Evolutionary conservation across 2,888 invertebrate species (phyloP).

Genomic region (Heliconius sara): DNA sequence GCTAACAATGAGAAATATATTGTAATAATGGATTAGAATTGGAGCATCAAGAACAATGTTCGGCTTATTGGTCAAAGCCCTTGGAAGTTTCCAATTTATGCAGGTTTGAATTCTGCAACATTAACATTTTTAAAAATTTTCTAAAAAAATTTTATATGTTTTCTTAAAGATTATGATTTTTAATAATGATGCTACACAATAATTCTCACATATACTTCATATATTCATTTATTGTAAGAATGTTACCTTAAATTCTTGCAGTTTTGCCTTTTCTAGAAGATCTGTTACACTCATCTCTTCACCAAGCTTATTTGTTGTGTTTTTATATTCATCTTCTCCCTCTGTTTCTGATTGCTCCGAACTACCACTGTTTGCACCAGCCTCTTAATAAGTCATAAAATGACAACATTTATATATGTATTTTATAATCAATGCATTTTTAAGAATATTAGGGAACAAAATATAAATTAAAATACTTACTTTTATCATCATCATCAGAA

Average conservation of each 20-base stretch:
- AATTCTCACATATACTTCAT: background rate
- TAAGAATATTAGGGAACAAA: background rate
- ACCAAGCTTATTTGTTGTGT: constrained; percentile 67
- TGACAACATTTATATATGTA: background rate
- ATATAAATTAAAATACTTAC: constrained; percentile 58
- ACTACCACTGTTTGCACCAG: constrained; percentile 61
- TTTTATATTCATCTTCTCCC: constrained; percentile 67
- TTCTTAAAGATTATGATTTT: background rate
- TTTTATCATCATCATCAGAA: constrained; percentile 86
- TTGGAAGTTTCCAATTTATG: background rate
- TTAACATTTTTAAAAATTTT: background rate
- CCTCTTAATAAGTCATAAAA: constrained; percentile 54
- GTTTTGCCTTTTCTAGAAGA: constrained; percentile 72
- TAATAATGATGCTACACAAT: background rate
- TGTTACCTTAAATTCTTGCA: constrained; percentile 76
- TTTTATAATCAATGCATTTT: background rate
- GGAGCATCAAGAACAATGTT: too few relatives aligned
- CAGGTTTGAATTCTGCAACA: background rate
- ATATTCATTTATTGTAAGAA: background rate
- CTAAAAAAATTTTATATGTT: background rate
- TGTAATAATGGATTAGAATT: too few relatives aligned
- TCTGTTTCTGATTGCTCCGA: constrained; percentile 77
- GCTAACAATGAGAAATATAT: too few relatives aligned
- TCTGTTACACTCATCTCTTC: constrained; percentile 70
- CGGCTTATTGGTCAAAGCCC: background rate